Evolutionary conservation across 37 sponge, comb jelly and placozoan genomes (phyloP).

Genomic region (Haliclona indistincta): DNA sequence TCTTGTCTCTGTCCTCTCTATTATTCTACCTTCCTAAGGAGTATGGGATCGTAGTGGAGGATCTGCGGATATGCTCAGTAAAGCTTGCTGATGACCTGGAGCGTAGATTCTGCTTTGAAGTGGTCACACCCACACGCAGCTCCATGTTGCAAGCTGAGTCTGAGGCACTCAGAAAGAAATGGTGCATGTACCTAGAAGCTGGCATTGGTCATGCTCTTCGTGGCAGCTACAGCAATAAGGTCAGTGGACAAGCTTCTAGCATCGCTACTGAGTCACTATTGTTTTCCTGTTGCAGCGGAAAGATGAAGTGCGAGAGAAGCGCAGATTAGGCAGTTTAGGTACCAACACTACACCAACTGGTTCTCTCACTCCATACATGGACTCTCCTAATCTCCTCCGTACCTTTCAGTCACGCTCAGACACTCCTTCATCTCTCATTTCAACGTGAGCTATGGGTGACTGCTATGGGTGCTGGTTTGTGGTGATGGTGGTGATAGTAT

Average conservation of each 20-base stretch:
- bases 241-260: not conserved
- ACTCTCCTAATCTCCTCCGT: too few species aligned
- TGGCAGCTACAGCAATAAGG: conserved; percentile 50
- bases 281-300: not conserved
- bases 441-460: not conserved
- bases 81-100: conserved; percentile 77
- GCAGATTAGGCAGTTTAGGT: too few species aligned
- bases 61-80: conserved; percentile 72
- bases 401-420: too few species aligned
- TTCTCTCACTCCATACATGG: too few species aligned
- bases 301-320: too few species aligned
- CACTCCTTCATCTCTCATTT: not conserved
- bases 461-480: too few species aligned
- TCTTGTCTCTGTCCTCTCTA: conserved; percentile 1
- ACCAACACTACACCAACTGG: too few species aligned
- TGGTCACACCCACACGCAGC: conserved; percentile 58
- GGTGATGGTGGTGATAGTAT: too few species aligned
- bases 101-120: conserved; percentile 78
- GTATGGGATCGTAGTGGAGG: conserved; percentile 50
- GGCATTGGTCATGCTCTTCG: conserved; percentile 52
- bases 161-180: conserved; percentile 52
- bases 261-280: not conserved
- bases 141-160: conserved; percentile 77
- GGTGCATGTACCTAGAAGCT: conserved; percentile 50
- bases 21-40: conserved; percentile 20